These are phyloP conservation scores for Barnardius zonarius DNA, from an alignment of 2,113 vertebrate species.

Conservation along the genomic window DNA sequence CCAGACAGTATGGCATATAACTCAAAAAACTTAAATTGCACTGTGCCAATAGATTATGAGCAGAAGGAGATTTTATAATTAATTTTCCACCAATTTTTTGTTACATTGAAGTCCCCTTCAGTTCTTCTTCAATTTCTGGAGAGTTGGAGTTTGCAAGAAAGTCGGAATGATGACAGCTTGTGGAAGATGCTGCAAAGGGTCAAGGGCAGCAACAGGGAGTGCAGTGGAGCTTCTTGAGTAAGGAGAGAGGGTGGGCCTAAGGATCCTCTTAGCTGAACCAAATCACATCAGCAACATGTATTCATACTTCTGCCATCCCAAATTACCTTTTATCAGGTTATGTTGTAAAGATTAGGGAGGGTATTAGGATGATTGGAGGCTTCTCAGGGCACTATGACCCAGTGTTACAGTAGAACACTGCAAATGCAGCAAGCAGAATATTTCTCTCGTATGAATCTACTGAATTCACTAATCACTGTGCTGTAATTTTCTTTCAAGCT, in stretches of 20 bases:
- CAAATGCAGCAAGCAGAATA: not conserved
- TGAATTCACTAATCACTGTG: constrained; percentile 20
- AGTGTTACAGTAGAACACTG: not conserved
- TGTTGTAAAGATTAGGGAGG: not conserved
- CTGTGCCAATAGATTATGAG: not conserved
- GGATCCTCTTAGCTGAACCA: not conserved
- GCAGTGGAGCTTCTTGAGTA: not conserved
- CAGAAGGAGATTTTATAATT: not conserved
- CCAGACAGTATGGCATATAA: not conserved
- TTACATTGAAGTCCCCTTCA: not conserved
- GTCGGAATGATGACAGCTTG: not conserved
- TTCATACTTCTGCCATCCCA: not conserved
- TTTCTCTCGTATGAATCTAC: not conserved
- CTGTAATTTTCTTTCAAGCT: constrained; percentile 40
- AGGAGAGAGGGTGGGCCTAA: not conserved
- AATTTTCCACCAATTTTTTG: not conserved
- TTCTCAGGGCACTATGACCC: not conserved
- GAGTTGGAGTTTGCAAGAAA: not conserved
- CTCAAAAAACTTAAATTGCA: not conserved
- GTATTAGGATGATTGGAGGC: constrained; percentile 12
- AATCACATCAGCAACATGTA: not conserved
- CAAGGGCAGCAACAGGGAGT: not conserved
- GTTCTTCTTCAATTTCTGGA: not conserved
- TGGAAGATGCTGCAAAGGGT: not conserved
- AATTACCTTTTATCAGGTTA: constrained; percentile 39